These are phyloP conservation scores for Trachymyrmex septentrionalis DNA, from an alignment of 1,140 invertebrate species.

Conservation along the genomic window DNA sequence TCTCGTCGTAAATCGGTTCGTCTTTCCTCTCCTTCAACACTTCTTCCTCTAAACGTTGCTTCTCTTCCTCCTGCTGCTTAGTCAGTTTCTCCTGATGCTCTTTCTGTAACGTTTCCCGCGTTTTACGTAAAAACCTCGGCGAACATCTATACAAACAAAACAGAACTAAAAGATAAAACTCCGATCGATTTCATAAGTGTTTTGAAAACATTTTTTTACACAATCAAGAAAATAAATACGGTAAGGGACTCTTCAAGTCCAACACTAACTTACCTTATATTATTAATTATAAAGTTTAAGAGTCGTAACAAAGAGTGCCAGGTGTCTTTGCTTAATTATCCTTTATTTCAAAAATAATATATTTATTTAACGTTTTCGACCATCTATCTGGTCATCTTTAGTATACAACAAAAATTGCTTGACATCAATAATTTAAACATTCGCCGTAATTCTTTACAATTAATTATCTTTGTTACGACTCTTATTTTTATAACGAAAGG, in stretches of 20 bases:
- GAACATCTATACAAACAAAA: constrained; percentile 86
- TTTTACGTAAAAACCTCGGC: constrained; percentile 88
- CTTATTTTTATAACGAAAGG: too few species aligned
- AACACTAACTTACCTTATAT: neutral
- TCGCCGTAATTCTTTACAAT: too few species aligned
- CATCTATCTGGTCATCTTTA: too few species aligned
- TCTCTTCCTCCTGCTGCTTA: constrained; percentile 85
- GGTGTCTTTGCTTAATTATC: too few species aligned
- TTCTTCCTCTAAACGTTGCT: constrained; percentile 80
- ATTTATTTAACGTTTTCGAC: too few species aligned
- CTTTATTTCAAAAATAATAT: too few species aligned
- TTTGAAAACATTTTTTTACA: neutral
- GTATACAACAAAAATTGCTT: too few species aligned
- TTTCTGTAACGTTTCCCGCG: constrained; percentile 82
- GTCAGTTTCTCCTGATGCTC: constrained; percentile 85
- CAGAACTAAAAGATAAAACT: neutral
- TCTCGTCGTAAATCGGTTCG: constrained; percentile 83
- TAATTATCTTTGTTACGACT: too few species aligned
- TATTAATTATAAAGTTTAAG: neutral
- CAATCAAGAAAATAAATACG: neutral
- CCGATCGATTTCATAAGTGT: neutral
- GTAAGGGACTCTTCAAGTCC: neutral
- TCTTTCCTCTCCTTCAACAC: constrained; percentile 81
- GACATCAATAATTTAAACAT: too few species aligned
- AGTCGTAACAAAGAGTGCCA: too few species aligned